Evolutionary conservation across 2,888 invertebrate genomes (phyloP).

Genomic region (Podotricha telesiphe): DNA sequence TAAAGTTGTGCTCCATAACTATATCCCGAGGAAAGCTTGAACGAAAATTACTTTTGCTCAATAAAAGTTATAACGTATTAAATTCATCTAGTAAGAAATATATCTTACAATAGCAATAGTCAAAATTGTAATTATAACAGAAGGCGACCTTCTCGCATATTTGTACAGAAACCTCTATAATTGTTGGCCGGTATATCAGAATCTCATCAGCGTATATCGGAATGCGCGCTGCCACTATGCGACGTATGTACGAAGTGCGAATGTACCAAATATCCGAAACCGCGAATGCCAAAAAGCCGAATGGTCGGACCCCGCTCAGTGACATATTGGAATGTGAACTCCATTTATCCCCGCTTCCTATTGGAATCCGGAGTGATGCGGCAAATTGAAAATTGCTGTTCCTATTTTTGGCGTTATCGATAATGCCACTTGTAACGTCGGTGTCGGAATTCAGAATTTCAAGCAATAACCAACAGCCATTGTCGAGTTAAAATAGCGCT

Average conservation of each 20-base stretch:
- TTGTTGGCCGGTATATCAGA: conserved; percentile 54
- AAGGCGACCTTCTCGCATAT: background rate
- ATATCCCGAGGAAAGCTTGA: background rate
- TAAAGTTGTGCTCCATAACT: conserved; percentile 14
- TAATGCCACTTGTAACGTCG: conserved; percentile 70
- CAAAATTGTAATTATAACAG: background rate
- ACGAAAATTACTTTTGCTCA: background rate
- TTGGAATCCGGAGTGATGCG: conserved; percentile 83
- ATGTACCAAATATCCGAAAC: conserved; percentile 64
- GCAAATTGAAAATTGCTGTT: conserved; percentile 82
- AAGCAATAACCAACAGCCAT: conserved; percentile 49
- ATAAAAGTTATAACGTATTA: background rate
- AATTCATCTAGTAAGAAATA: background rate
- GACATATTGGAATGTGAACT: conserved; percentile 83
- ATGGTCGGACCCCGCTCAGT: conserved; percentile 72
- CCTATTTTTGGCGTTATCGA: conserved; percentile 80
- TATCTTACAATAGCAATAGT: background rate
- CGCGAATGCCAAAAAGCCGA: conserved; percentile 75
- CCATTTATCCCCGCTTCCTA: conserved; percentile 83
- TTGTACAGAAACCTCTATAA: background rate
- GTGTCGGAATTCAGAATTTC: conserved; percentile 49
- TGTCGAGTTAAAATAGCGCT: conserved; percentile 44
- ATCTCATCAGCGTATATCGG: conserved; percentile 71
- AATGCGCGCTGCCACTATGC: conserved; percentile 67
- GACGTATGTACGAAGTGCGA: conserved; percentile 58